Evolutionary conservation across 2,797 vertebrate species (phyloP).

Genomic region (Artibeus jamaicensis): DNA sequence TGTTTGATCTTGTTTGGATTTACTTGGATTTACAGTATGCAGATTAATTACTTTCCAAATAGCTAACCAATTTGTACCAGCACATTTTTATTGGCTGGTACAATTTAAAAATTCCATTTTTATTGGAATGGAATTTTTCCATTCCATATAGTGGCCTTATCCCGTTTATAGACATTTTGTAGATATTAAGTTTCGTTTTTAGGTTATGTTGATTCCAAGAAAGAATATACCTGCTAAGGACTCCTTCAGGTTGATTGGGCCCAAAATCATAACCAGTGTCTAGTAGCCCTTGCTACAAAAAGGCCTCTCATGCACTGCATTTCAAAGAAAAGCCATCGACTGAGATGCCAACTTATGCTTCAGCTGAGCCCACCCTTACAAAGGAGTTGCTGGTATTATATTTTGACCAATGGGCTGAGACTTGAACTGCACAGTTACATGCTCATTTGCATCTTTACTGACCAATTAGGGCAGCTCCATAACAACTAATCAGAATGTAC

Average conservation of each 20-base stretch:
- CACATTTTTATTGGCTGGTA: background rate
- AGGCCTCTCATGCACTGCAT: background rate
- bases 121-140: too few relatives aligned
- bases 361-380: background rate
- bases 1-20: conserved; percentile 38
- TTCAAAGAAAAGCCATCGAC: background rate
- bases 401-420: background rate
- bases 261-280: background rate
- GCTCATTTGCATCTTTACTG: background rate
- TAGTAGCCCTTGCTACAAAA: background rate
- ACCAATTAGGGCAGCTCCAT: background rate
- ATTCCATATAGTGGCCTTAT: background rate
- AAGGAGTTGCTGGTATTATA: too few relatives aligned
- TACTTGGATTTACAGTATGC: background rate
- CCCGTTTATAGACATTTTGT: background rate
- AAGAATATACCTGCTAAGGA: background rate
- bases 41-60: conserved; percentile 20
- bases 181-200: background rate
- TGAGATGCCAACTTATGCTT: background rate
- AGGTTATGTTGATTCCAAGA: background rate
- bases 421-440: background rate
- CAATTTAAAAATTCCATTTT: too few relatives aligned
- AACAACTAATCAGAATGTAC: background rate
- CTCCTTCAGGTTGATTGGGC: background rate
- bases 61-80: background rate